Base-by-base conservation (phyloP, 2,113 vertebrate species). In the Nestor notabilis region DNA sequence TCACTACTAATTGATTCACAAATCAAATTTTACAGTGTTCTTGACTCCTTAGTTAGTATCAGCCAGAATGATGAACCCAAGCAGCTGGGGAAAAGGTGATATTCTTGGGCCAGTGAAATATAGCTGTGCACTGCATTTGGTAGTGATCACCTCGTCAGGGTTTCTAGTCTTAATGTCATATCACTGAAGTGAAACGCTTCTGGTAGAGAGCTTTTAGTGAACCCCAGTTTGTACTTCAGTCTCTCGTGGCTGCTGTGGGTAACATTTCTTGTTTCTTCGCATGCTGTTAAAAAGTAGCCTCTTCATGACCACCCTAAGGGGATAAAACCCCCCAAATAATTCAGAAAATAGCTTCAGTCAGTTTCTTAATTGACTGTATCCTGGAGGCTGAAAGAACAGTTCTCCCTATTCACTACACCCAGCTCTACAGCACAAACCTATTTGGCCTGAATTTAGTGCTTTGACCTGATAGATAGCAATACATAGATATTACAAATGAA, bases 291-390 rank as follows among this genome's bases (percentile, higher is more conserved):
- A 84, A 50, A 13, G 29, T 61, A 33, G 44, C 14, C 33, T 92
- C 29, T 85, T 71, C 3, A 2, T 80, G 63, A 58, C 17, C 33
- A 13, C 8, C 21, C 9, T 68, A 11, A 29, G 37, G 35, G 9
- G 7, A 24, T 23, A 41, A 19, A 18, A 61, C 1, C 0, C 1
- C 4, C 8, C 19, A 80, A 76, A 58, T 10, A 60, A n/a, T 43
- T 87, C 39, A 69, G 47, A 70, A 69, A 93, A 79, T 6, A 63
- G 12, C 31, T 90, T 95, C 50, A 86, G 47, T 50, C 17, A 17
- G 14, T 52, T 90, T 86, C 16, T 83, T 63, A 76, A 11, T n/a
- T 33, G 21, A 47, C 23, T 66, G 31, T 8, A 16, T 78, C 21
- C 49, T 84, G 50, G 19, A 87, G 11, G 21, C 31, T 69, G 68